phyloP scores from a whole-genome alignment of 1,140 invertebrate genomes.

The Drosophila guanche region DNA sequence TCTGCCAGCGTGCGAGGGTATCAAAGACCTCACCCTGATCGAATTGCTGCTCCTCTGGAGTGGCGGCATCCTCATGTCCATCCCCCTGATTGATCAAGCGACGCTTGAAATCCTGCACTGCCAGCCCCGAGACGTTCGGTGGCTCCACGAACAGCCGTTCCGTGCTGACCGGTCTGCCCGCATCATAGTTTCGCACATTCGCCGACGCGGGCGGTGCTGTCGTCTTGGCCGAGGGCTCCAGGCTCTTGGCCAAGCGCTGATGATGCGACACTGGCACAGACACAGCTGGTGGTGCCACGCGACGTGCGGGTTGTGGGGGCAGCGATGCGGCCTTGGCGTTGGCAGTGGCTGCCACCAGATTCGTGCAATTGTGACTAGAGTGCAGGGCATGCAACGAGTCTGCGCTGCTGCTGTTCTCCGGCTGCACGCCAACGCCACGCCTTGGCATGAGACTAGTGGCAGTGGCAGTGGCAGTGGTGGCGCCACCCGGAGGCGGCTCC shows the following conservation, averaged over 20 bases:
- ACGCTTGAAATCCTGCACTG: conserved; percentile 19
- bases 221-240: conserved; percentile 31
- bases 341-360: conserved; percentile 11
- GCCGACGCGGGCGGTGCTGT: not conserved
- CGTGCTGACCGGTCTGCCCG: conserved; percentile 28
- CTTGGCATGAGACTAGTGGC: no score
- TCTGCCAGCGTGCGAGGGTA: conserved; percentile 55
- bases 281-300: not conserved
- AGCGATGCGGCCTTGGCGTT: conserved; percentile 61
- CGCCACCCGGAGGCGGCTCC: conserved; percentile 10
- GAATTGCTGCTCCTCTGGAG: not conserved
- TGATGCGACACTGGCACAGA: not conserved
- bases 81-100: conserved; percentile 9
- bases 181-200: conserved; percentile 7
- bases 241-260: conserved; percentile 45
- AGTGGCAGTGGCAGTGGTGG: no score
- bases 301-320: conserved; percentile 32
- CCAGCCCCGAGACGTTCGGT: conserved; percentile 22
- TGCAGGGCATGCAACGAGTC: conserved; percentile 43
- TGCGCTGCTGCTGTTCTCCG: conserved; percentile 18
- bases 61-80: conserved; percentile 1
- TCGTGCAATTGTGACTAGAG: conserved; percentile 62
- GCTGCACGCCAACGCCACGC: not conserved
- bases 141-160: conserved; percentile 51
- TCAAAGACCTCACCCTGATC: conserved; percentile 44